Evolutionary conservation across 2,888 invertebrate genomes (phyloP).

Genomic region (Apomyelois bistriatella): DNA sequence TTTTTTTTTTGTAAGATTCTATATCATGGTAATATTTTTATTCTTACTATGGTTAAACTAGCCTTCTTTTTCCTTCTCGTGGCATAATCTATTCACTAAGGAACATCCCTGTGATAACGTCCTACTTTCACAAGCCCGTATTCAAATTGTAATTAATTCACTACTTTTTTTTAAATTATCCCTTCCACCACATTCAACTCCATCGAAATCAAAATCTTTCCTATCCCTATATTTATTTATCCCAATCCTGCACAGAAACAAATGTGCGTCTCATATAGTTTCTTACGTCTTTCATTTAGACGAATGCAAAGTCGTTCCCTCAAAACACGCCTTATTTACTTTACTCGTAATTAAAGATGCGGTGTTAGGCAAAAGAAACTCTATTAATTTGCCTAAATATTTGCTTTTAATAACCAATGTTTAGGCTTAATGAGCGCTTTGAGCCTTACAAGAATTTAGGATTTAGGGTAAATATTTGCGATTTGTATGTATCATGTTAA

Average conservation of each 20-base stretch:
- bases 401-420: conserved; percentile 68
- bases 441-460: conserved; percentile 19
- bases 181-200: conserved; percentile 20
- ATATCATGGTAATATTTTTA: too few species aligned
- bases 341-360: conserved; percentile 69
- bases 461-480: conserved; percentile 9
- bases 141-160: background rate
- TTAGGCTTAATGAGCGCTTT: conserved; percentile 44
- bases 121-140: background rate
- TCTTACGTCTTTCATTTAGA: conserved; percentile 70
- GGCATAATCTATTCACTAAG: too few species aligned
- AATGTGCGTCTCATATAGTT: conserved; percentile 62
- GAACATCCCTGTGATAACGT: too few species aligned
- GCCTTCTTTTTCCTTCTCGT: too few species aligned
- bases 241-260: conserved; percentile 36
- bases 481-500: background rate
- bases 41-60: too few species aligned
- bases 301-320: conserved; percentile 66
- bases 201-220: conserved; percentile 27
- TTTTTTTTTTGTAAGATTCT: too few species aligned
- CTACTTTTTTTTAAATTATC: background rate
- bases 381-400: conserved; percentile 74
- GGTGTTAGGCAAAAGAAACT: conserved; percentile 68
- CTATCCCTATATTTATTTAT: conserved; percentile 45
- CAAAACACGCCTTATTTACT: conserved; percentile 69